Percentiles rank a stretch among this genome's conserved stretches.
These are phyloP conservation scores for Lobophora halterata DNA, from an alignment of 2,888 invertebrate genomes.

Conservation along the genomic window DNA sequence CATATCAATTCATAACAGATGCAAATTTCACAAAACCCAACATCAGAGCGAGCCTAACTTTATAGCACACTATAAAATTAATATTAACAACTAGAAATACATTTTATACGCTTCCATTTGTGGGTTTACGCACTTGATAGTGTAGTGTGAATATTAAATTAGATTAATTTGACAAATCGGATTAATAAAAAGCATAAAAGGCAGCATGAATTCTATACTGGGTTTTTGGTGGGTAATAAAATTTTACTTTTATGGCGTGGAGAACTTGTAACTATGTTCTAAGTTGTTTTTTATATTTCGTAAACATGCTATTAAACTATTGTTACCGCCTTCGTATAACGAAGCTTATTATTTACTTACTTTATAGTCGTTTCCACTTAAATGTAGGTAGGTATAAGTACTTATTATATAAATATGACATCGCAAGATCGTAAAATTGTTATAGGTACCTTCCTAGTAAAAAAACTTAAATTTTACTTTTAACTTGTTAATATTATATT, in stretches of 20 bases:
- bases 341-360: conserved; percentile 5
- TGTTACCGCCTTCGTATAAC: conserved; percentile 4
- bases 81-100: conserved; percentile 20
- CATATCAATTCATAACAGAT: too few species aligned
- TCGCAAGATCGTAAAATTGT: too few species aligned
- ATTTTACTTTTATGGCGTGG: conserved; percentile 3
- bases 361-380: too few species aligned
- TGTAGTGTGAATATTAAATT: conserved; percentile 26
- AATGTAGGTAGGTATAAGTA: too few species aligned
- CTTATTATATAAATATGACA: too few species aligned
- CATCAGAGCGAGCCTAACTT: conserved; percentile 21
- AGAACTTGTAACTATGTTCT: background rate
- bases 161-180: conserved; percentile 15
- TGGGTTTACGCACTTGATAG: conserved; percentile 18
- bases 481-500: too few species aligned
- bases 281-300: conserved; percentile 6
- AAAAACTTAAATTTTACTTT: too few species aligned
- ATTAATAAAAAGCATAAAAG: conserved; percentile 19
- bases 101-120: conserved; percentile 20
- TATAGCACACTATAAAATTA: conserved; percentile 26
- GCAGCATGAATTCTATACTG: conserved; percentile 11
- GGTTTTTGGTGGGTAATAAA: conserved; percentile 11
- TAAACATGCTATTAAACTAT: conserved; percentile 14
- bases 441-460: too few species aligned
- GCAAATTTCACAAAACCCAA: conserved; percentile 10